phyloP scores from a whole-genome alignment of 2,888 invertebrate species.

The Linnaemya tessellans region DNA sequence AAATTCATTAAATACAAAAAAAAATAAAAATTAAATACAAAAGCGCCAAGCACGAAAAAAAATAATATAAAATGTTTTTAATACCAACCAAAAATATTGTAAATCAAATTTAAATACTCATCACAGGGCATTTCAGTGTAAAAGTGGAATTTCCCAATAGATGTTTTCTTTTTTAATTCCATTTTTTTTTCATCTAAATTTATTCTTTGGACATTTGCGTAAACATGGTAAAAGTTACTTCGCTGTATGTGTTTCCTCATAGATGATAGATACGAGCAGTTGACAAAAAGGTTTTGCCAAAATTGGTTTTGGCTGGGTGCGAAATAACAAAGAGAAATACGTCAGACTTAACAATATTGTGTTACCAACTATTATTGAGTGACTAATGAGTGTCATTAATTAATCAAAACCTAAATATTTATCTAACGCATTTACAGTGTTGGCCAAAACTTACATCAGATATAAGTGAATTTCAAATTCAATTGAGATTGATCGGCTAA shows the following conservation, averaged over 20 bases:
- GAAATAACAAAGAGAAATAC: no score
- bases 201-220: conserved; percentile 47
- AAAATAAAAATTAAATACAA: conserved; percentile 22
- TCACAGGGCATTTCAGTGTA: conserved; percentile 45
- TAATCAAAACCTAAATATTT: no score
- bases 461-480: no score
- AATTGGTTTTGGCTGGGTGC: neutral
- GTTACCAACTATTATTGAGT: no score
- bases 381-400: no score
- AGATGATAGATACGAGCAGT: neutral
- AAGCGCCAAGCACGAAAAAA: conserved; percentile 2
- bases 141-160: conserved; percentile 59
- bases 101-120: conserved; percentile 49
- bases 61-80: conserved; percentile 32
- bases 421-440: no score
- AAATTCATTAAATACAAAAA: conserved; percentile 43
- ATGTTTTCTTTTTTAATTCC: conserved; percentile 4
- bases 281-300: neutral
- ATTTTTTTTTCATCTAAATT: neutral
- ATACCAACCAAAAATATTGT: neutral
- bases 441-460: no score
- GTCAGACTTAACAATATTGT: no score
- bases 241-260: neutral
- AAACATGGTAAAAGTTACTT: neutral
- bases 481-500: no score